Evolutionary conservation across 2,113 vertebrate species (phyloP).

Genomic region (Scophthalmus maximus): DNA sequence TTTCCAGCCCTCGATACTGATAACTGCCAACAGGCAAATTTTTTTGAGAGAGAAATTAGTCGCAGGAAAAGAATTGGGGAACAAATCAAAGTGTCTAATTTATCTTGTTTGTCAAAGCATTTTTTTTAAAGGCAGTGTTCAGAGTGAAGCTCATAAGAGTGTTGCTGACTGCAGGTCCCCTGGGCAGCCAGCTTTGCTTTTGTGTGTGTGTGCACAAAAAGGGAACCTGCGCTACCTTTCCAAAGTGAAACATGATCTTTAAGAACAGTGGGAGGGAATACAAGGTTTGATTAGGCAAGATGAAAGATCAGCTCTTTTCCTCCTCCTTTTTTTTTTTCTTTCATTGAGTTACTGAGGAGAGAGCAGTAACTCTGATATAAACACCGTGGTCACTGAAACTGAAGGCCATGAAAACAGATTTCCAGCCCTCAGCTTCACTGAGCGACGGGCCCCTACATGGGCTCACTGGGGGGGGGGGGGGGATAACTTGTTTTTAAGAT

Average conservation of each 20-base stretch:
- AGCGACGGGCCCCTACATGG: not conserved
- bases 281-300: not conserved
- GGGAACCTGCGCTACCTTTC: not conserved
- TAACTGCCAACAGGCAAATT: constrained; percentile 11
- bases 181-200: constrained; percentile 16
- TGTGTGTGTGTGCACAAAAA: constrained; percentile 4
- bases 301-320: not conserved
- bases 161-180: constrained; percentile 27
- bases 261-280: not conserved
- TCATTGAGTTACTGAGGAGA: not conserved
- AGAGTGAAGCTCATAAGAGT: constrained; percentile 25
- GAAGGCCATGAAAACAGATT: not conserved
- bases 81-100: not conserved
- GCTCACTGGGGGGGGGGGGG: not conserved
- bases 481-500: constrained; percentile 11
- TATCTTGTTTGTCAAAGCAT: constrained; percentile 29
- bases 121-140: not conserved
- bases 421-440: not conserved
- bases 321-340: no score
- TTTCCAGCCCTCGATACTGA: not conserved
- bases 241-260: constrained; percentile 4
- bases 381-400: not conserved
- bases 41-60: constrained; percentile 1
- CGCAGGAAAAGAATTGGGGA: not conserved
- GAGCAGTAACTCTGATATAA: not conserved